These are phyloP conservation scores for Leptopterna dolabrata DNA, from an alignment of 2,888 invertebrate species.

Conservation along the genomic window DNA sequence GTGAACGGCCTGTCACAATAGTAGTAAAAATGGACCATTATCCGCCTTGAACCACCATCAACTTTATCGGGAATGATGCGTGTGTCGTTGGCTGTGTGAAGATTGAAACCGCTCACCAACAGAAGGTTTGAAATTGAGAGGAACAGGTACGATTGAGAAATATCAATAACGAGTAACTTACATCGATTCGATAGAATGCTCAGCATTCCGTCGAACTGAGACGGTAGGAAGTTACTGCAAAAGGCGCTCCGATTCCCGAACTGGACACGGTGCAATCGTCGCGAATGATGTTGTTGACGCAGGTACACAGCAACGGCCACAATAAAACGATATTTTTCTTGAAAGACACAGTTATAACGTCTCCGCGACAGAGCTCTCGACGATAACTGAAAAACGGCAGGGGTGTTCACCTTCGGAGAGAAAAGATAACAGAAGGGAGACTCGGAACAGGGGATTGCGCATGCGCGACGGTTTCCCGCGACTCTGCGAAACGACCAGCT, in stretches of 20 bases:
- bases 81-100: not conserved
- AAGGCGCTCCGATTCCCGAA: not conserved
- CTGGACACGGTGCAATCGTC: not conserved
- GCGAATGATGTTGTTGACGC: not conserved
- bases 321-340: not conserved
- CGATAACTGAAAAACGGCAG: constrained; percentile 38
- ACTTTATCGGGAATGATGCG: not conserved
- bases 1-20: not conserved
- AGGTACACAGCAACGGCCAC: not conserved
- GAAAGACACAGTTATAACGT: not conserved
- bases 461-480: constrained; percentile 44
- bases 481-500: not conserved
- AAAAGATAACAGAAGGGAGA: constrained; percentile 36
- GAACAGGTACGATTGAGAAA: not conserved
- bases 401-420: constrained; percentile 44
- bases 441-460: constrained; percentile 1
- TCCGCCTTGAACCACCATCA: not conserved
- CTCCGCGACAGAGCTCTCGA: not conserved
- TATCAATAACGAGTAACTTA: not conserved
- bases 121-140: not conserved
- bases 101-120: not conserved
- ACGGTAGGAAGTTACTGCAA: not conserved
- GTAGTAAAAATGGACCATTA: not conserved
- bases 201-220: not conserved
- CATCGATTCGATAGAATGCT: not conserved